phyloP scores from a whole-genome alignment of 2,888 invertebrate genomes.

The Nemoura dubitans region DNA sequence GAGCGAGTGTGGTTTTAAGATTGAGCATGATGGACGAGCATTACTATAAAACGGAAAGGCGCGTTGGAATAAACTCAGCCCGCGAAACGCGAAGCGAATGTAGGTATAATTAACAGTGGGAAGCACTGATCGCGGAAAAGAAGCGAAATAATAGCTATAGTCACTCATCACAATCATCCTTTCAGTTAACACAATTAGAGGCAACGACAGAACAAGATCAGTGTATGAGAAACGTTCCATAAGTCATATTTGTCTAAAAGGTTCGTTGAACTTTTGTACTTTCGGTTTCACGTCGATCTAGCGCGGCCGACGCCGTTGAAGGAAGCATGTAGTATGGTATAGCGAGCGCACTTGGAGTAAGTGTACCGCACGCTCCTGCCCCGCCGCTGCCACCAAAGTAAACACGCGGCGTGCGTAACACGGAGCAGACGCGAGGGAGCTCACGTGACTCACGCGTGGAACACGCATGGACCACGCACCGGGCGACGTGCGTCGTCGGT shows the following conservation, averaged over 20 bases:
- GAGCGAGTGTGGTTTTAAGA: not conserved
- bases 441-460: no score
- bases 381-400: not conserved
- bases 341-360: not conserved
- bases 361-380: not conserved
- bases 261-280: constrained; percentile 46
- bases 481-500: no score
- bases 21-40: not conserved
- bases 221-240: not conserved
- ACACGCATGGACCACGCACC: not conserved
- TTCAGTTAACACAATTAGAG: constrained; percentile 23
- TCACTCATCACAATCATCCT: not conserved
- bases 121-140: not conserved
- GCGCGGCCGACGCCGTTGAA: constrained; percentile 19
- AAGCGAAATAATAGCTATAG: not conserved
- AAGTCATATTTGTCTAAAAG: constrained; percentile 9
- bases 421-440: no score
- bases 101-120: constrained; percentile 1
- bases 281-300: constrained; percentile 42
- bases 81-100: not conserved
- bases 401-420: not conserved
- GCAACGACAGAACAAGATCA: not conserved
- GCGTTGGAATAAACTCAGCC: not conserved
- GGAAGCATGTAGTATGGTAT: not conserved
- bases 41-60: not conserved